Base-by-base conservation (phyloP, 2,113 vertebrate genomes). In the Nicator chloris region DNA sequence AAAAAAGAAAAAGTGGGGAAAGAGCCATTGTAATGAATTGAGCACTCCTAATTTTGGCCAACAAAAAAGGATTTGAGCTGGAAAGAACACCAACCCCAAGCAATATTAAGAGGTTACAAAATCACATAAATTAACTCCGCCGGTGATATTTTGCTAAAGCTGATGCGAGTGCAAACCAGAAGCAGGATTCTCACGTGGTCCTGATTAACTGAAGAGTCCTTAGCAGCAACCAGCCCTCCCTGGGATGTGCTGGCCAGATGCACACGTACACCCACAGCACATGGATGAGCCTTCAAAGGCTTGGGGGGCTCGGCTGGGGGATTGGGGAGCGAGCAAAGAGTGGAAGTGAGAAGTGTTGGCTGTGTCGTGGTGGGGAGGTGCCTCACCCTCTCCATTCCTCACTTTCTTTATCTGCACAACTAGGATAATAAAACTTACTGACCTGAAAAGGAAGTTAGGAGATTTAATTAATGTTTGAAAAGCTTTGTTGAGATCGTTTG, bases 381-480 rank as follows among this genome's bases (percentile, higher is more conserved):
- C 63, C 77, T 91, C 59, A 57, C 66, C 54, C 95, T 91, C 83
- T 26, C 73, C 47, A 24, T 75, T 88, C 78, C 86, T 90, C 91
- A 90, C 93, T 95, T 95, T 93, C 92, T 88, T 87, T 71, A 45
- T 63, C 82, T 83, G 15, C 57, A 15, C 44, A 57, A 60, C 90
- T 93, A 37, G 93, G 79, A 86, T 90, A 95, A 96, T 94, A 96
- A 95, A 97, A 96, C 91, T 91, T 87, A 91, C 92, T 93, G 94
- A 90, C 93, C 95, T 96, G 92, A 95, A 96, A 96, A 92, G 82
- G 82, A 90, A 96, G 92, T 96, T 86, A 45, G 37, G 95, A 94
- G 93, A 94, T 92, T 95, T 93, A 96, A 97, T 96, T 97, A 96
- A 94, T 86, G 88, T 92, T 73, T 94, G 92, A 92, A 97, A 97